A percentile compares a stretch with the other conserved stretches of the same genome.
Conservation (phyloP, 37 sponge, comb jelly and placozoan species). For the Tethya wilhelma region DNA sequence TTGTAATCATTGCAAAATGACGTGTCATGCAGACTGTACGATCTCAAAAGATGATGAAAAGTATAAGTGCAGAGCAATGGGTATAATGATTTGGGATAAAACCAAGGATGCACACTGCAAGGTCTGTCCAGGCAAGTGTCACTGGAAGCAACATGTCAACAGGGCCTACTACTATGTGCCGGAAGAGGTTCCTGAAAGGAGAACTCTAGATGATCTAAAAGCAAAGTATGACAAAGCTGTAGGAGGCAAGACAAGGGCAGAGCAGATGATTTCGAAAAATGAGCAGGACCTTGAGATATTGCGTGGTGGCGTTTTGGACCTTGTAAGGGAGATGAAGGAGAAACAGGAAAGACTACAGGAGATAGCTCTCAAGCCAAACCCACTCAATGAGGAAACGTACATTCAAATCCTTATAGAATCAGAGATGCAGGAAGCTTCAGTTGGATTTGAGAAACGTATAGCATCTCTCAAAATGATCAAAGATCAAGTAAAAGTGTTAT, state of each 20-base stretch:
- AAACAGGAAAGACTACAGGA: constrained; percentile 50
- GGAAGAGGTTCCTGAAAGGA: constrained; percentile 30
- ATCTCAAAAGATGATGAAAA: constrained; percentile 54
- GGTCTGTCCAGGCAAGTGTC: constrained; percentile 58
- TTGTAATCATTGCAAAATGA: constrained; percentile 57
- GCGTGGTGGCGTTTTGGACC: constrained; percentile 10
- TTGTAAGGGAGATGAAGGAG: constrained; percentile 13
- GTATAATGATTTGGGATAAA: background rate
- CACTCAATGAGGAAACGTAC: constrained; percentile 58
- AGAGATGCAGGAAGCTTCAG: constrained; percentile 37
- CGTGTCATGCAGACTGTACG: constrained; percentile 61
- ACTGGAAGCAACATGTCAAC: constrained; percentile 61
- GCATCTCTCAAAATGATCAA: background rate
- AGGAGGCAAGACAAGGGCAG: constrained; percentile 17
- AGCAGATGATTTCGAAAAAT: constrained; percentile 30
- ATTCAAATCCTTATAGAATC: constrained; percentile 69
- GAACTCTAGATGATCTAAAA: constrained; percentile 51
- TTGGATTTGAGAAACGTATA: constrained; percentile 40
- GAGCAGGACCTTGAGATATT: constrained; percentile 23
- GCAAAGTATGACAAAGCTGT: constrained; percentile 27
- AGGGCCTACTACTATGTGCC: constrained; percentile 45
- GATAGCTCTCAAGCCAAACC: constrained; percentile 78
- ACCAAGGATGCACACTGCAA: constrained; percentile 10
- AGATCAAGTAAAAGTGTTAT: background rate
- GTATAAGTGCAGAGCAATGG: constrained; percentile 61